These are phyloP conservation scores for Salmo trutta DNA, from an alignment of 2,797 vertebrate genomes.

Conservation along the genomic window DNA sequence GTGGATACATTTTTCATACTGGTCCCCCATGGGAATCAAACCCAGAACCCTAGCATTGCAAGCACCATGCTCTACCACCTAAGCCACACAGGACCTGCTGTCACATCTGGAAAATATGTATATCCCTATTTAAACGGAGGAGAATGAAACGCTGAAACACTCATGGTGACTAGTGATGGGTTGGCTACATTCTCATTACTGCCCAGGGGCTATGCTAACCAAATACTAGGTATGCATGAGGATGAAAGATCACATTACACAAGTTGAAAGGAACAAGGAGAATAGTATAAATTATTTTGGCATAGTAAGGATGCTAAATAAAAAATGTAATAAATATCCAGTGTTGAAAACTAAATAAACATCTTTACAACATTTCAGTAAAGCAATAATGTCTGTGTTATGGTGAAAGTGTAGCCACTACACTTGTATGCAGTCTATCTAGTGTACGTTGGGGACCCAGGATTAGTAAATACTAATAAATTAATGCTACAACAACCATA, in stretches of 20 bases:
- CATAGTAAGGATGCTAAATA: neutral
- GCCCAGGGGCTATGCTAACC: neutral
- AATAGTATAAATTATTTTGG: neutral
- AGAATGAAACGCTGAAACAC: neutral
- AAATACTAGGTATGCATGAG: neutral
- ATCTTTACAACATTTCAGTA: too few species aligned
- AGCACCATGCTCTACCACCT: too few species aligned
- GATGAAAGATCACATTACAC: neutral
- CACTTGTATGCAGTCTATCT: neutral
- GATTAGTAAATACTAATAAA: neutral
- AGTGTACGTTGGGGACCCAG: neutral
- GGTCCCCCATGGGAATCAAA: too few species aligned
- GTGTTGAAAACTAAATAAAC: neutral
- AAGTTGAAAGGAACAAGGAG: neutral
- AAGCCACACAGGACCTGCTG: too few species aligned
- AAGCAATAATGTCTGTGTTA: neutral
- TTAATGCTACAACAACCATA: neutral
- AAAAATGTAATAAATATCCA: neutral
- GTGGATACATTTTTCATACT: too few species aligned
- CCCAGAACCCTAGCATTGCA: too few species aligned
- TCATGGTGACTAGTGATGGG: neutral
- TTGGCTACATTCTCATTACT: neutral
- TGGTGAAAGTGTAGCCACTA: neutral
- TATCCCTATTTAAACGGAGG: neutral
- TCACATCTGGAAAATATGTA: too few species aligned